Percentiles rank a stretch among this genome's conserved stretches.
Evolutionary conservation across 2,888 invertebrate genomes (phyloP).

Genomic region (Lagria hirta): DNA sequence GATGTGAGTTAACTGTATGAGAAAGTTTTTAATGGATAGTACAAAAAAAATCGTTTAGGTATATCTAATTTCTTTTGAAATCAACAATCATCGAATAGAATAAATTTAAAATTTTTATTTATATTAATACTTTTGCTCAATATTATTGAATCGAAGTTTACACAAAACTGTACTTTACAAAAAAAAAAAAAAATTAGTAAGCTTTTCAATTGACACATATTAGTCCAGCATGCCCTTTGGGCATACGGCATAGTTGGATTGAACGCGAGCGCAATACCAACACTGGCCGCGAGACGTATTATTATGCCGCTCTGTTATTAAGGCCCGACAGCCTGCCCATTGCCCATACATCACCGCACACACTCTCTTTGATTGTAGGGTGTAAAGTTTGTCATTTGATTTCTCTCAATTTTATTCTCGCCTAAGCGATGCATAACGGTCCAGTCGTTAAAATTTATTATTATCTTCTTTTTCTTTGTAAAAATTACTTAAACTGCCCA

Average conservation of each 20-base stretch:
- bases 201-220: conserved; percentile 52
- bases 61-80: too few species aligned
- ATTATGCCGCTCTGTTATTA: conserved; percentile 55
- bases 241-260: conserved; percentile 33
- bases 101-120: too few species aligned
- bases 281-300: conserved; percentile 48
- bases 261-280: conserved; percentile 44
- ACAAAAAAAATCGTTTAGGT: too few species aligned
- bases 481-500: too few species aligned
- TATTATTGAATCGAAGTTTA: too few species aligned
- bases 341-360: conserved; percentile 53
- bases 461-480: conserved; percentile 11
- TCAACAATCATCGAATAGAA: too few species aligned
- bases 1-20: too few species aligned
- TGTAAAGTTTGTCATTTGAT: conserved; percentile 53
- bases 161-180: too few species aligned
- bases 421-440: conserved; percentile 32
- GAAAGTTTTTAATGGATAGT: too few species aligned
- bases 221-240: conserved; percentile 37
- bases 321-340: conserved; percentile 51
- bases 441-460: conserved; percentile 21
- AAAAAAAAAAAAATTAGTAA: too few species aligned
- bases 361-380: conserved; percentile 49
- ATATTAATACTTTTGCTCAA: too few species aligned
- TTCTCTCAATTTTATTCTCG: conserved; percentile 39